Evolutionary conservation across 2,113 vertebrate species (phyloP).

Genomic region (Actinemys pallida): DNA sequence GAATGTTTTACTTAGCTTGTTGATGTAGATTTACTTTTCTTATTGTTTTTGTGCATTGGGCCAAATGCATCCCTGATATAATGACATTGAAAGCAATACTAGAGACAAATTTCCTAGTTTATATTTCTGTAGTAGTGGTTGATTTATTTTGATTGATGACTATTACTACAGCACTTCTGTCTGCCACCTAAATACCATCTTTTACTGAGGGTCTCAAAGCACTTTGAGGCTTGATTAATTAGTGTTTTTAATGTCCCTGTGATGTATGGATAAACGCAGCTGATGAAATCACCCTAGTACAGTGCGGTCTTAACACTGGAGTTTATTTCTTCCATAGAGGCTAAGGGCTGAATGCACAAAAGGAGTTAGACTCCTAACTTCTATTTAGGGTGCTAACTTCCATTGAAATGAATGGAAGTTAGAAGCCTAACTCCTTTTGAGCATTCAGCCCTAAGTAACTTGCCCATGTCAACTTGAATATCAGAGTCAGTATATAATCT

Average conservation of each 20-base stretch:
- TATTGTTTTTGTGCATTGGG: background rate
- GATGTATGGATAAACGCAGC: background rate
- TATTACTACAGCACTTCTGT: background rate
- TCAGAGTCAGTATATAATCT: background rate
- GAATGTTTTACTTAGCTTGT: background rate
- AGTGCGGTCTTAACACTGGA: background rate
- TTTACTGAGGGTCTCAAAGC: background rate
- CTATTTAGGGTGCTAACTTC: background rate
- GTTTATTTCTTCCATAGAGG: accelerated
- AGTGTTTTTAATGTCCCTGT: background rate
- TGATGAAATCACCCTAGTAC: background rate
- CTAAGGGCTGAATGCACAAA: background rate
- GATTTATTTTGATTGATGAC: background rate
- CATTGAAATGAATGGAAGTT: background rate
- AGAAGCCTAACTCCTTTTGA: background rate
- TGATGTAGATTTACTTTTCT: background rate
- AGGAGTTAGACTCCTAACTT: background rate
- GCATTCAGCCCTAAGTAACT: background rate
- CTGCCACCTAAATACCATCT: background rate
- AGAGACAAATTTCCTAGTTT: background rate
- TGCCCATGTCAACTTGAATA: background rate
- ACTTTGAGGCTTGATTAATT: background rate
- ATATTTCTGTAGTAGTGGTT: background rate
- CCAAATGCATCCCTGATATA: background rate
- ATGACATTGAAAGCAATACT: background rate